These are phyloP conservation scores for Sceliomorpha sp. DNA, from an alignment of 2,888 invertebrate genomes.

Conservation along the genomic window DNA sequence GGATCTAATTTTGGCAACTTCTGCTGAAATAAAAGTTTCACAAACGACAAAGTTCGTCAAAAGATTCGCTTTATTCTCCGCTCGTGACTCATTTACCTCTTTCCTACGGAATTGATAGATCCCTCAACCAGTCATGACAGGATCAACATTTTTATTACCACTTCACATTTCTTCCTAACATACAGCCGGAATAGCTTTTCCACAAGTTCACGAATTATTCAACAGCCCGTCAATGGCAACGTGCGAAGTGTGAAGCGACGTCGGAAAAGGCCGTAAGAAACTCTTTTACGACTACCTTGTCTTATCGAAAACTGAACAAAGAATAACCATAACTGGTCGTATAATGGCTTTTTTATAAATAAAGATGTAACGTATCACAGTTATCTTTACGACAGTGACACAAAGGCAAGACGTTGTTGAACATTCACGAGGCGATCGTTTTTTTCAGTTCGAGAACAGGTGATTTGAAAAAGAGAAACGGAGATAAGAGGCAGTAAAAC, in stretches of 20 bases:
- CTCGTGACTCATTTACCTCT: conserved; percentile 18
- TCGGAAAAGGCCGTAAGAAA: conserved; percentile 1
- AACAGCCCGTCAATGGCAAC: conserved; percentile 18
- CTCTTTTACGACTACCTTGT: conserved; percentile 16
- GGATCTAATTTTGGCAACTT: conserved; percentile 70
- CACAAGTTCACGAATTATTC: conserved; percentile 11
- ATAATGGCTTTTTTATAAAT: conserved; percentile 31
- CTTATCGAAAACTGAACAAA: conserved; percentile 27
- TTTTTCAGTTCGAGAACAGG: conserved; percentile 47
- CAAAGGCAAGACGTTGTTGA: conserved; percentile 40
- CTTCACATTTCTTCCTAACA: neutral
- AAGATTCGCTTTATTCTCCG: conserved; percentile 46
- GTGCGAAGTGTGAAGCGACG: conserved; percentile 8
- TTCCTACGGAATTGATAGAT: conserved; percentile 10
- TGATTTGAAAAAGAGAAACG: conserved; percentile 36
- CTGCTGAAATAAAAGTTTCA: conserved; percentile 66
- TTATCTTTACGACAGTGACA: conserved; percentile 52
- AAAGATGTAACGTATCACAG: conserved; percentile 23
- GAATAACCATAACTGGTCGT: conserved; percentile 24
- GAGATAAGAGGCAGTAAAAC: conserved; percentile 50
- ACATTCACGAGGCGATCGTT: conserved; percentile 30
- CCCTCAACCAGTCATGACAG: neutral
- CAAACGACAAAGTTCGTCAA: conserved; percentile 68
- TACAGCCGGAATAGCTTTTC: conserved; percentile 5
- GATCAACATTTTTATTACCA: conserved; percentile 10